Evolutionary conservation across 1,140 invertebrate species (phyloP).

Genomic region (Drosophila pruinosa): DNA sequence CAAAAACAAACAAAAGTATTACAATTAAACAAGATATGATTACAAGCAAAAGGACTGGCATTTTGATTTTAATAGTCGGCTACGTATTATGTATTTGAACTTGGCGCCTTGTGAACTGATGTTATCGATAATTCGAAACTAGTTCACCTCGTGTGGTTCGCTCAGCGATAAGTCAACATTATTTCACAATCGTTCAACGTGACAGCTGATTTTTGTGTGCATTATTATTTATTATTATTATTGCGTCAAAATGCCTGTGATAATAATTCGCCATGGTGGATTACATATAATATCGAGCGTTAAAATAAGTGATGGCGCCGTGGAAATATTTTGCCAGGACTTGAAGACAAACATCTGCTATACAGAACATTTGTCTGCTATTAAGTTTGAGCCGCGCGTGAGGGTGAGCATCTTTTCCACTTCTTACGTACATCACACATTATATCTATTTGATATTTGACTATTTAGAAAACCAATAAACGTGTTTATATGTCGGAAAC

Average conservation of each 20-base stretch:
- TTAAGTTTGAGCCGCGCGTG: constrained; percentile 17
- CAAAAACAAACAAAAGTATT: constrained; percentile 59
- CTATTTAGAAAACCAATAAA: neutral
- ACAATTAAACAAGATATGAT: constrained; percentile 57
- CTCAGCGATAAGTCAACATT: neutral
- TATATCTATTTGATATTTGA: neutral
- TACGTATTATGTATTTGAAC: no score
- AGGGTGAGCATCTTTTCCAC: constrained; percentile 17
- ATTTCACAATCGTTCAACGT: neutral
- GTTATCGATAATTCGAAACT: constrained; percentile 1
- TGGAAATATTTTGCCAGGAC: constrained; percentile 25
- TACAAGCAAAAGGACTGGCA: constrained; percentile 22
- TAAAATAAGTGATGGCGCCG: neutral
- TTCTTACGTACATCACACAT: neutral
- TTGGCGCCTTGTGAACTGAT: neutral
- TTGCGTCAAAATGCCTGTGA: constrained; percentile 30
- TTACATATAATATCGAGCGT: neutral
- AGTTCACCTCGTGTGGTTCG: neutral
- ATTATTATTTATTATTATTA: neutral
- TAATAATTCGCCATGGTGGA: neutral
- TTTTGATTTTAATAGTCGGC: neutral
- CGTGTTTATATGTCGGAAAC: neutral
- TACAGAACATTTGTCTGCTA: neutral
- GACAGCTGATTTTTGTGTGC: constrained; percentile 25
- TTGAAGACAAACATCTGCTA: neutral